phyloP scores from a whole-genome alignment of 37 sponge, comb jelly and placozoan genomes.

The Agelas oroides region DNA sequence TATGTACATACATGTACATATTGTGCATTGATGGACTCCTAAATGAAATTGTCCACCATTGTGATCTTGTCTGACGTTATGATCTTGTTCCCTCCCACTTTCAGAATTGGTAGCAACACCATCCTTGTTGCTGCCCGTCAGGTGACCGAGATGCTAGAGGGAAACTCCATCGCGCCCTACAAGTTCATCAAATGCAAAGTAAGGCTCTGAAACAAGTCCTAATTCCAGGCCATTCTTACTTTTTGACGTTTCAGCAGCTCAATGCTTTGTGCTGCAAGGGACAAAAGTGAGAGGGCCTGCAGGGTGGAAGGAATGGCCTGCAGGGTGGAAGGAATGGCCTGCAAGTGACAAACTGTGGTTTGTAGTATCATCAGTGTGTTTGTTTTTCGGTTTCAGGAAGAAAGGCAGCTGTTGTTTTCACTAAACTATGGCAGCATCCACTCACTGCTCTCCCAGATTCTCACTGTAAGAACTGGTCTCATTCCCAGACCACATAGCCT shows the following conservation, averaged over 20 bases:
- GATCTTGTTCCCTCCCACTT: too few species aligned
- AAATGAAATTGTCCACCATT: too few species aligned
- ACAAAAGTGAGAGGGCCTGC: too few species aligned
- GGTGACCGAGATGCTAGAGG: conserved; percentile 70
- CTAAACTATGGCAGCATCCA: conserved; percentile 66
- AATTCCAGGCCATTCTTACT: background rate
- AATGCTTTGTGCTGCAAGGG: too few species aligned
- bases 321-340: too few species aligned
- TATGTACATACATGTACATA: too few species aligned
- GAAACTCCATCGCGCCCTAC: conserved; percentile 77
- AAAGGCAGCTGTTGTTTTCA: conserved; percentile 55
- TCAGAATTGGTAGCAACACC: background rate
- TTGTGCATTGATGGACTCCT: too few species aligned
- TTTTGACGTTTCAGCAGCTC: background rate
- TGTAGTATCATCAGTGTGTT: too few species aligned
- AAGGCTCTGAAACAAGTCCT: background rate
- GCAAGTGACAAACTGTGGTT: too few species aligned
- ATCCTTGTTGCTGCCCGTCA: conserved; percentile 22
- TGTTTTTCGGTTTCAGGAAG: conserved; percentile 23
- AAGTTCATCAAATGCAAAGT: conserved; percentile 56
- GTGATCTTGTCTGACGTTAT: too few species aligned
- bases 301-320: too few species aligned
- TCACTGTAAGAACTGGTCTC: conserved; percentile 69
- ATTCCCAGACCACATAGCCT: background rate
- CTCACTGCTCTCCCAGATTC: conserved; percentile 58